Evolutionary conservation across 2,888 invertebrate species (phyloP).

Genomic region (Nephrocerus scutellatus): DNA sequence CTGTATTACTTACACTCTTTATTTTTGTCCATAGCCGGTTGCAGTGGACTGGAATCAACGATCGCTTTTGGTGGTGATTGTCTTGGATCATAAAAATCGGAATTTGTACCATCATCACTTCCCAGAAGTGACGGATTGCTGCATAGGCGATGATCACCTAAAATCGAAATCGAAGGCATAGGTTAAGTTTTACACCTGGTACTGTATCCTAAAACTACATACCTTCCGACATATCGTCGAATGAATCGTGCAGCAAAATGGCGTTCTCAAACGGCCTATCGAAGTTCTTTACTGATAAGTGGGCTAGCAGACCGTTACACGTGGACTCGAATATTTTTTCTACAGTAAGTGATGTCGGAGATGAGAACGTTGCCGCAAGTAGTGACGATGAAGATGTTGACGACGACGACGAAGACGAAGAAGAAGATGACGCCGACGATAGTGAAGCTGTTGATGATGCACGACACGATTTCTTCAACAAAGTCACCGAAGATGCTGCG

Average conservation of each 20-base stretch:
- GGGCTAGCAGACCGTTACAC: constrained; percentile 43
- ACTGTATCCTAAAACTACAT: background rate
- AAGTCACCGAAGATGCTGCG: constrained; percentile 13
- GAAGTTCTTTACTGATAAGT: constrained; percentile 38
- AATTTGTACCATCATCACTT: constrained; percentile 45
- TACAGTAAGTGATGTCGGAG: constrained; percentile 37
- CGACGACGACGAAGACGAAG: constrained; percentile 24
- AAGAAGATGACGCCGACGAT: constrained; percentile 25
- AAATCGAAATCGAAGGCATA: constrained; percentile 4
- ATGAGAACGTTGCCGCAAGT: constrained; percentile 41
- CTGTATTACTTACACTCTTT: constrained; percentile 85
- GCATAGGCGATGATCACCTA: constrained; percentile 45
- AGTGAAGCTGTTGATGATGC: constrained; percentile 12
- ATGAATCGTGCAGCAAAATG: constrained; percentile 43
- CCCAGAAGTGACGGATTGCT: constrained; percentile 43
- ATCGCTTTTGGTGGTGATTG: constrained; percentile 81
- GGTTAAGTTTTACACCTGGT: no score
- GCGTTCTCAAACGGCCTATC: constrained; percentile 43
- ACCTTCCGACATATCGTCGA: constrained; percentile 48
- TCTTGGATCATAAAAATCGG: constrained; percentile 45
- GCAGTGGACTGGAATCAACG: constrained; percentile 90
- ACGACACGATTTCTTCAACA: constrained; percentile 18
- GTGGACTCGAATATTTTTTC: constrained; percentile 41
- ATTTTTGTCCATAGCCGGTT: constrained; percentile 90
- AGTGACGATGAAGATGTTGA: constrained; percentile 41